phyloP scores from a whole-genome alignment of 2,113 vertebrate genomes.

The Empidonax alnorum region DNA sequence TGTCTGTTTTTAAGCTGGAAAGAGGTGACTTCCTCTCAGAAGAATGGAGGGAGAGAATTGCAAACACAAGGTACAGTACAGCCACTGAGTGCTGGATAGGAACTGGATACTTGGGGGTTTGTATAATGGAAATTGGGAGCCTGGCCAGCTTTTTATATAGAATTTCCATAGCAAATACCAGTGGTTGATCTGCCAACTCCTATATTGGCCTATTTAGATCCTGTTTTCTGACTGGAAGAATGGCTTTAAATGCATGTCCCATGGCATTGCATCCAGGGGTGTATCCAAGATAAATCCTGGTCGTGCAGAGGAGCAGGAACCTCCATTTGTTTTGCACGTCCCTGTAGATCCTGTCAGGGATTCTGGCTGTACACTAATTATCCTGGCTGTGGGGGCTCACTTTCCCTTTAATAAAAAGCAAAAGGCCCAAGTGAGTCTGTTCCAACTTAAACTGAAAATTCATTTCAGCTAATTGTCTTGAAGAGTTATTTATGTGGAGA shows the following conservation, averaged over 20 bases:
- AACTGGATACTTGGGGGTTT: conserved; percentile 14
- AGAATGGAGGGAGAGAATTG: conserved; percentile 97
- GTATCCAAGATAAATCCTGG: conserved; percentile 6
- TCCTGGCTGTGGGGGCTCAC: not conserved
- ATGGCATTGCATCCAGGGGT: not conserved
- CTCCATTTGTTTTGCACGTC: not conserved
- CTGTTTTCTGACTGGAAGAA: not conserved
- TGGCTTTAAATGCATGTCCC: not conserved
- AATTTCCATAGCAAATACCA: conserved; percentile 61
- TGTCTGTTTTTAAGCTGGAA: conserved; percentile 85
- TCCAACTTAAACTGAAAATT: not conserved
- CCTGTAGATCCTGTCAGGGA: not conserved
- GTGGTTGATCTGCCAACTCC: conserved; percentile 10
- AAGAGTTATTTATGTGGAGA: not conserved
- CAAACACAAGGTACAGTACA: conserved; percentile 91
- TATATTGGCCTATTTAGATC: conserved; percentile 4
- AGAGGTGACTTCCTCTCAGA: conserved; percentile 98
- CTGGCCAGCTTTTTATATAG: conserved; percentile 57
- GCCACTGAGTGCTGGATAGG: not conserved
- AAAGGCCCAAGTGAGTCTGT: not conserved
- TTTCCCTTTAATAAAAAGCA: not conserved
- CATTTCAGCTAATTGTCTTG: not conserved
- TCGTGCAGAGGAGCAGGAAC: not conserved
- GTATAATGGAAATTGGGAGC: conserved; percentile 56
- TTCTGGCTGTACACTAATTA: not conserved